Percentiles rank a stretch among this genome's conserved stretches.
These are phyloP conservation scores for Tinea pellionella DNA, from an alignment of 2,888 invertebrate genomes.

Conservation along the genomic window DNA sequence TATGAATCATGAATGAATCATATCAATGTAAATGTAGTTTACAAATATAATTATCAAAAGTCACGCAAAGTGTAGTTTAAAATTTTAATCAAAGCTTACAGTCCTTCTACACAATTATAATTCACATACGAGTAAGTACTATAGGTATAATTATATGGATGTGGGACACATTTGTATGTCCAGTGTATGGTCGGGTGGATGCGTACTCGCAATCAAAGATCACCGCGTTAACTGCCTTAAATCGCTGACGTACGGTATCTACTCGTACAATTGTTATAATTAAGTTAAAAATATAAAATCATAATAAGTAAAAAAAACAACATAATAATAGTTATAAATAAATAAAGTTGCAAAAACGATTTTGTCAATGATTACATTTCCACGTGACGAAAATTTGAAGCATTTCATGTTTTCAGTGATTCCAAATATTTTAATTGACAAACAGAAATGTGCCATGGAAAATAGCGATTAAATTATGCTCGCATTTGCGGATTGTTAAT, in stretches of 20 bases:
- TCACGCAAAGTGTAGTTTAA: constrained; percentile 39
- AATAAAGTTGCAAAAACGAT: not conserved
- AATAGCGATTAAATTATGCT: constrained; percentile 60
- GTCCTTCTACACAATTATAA: not conserved
- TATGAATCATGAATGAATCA: constrained; percentile 54
- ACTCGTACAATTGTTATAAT: no score
- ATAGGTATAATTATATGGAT: no score
- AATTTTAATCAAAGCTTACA: constrained; percentile 3
- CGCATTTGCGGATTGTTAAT: constrained; percentile 57
- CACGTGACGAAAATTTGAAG: constrained; percentile 1
- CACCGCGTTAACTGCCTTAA: no score
- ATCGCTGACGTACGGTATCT: no score
- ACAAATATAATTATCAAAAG: constrained; percentile 50
- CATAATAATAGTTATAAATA: no score
- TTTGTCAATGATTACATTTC: not conserved
- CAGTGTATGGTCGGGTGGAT: no score
- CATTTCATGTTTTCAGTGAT: constrained; percentile 49
- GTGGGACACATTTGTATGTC: not conserved
- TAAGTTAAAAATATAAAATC: no score
- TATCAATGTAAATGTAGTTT: constrained; percentile 46
- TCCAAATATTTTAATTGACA: constrained; percentile 67
- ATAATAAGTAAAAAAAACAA: no score
- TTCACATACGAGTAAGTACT: not conserved
- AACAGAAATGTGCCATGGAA: constrained; percentile 56
- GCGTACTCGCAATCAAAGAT: no score